phyloP scores from a whole-genome alignment of 2,797 vertebrate species.

The Microctenopoma stevenorrisi region DNA sequence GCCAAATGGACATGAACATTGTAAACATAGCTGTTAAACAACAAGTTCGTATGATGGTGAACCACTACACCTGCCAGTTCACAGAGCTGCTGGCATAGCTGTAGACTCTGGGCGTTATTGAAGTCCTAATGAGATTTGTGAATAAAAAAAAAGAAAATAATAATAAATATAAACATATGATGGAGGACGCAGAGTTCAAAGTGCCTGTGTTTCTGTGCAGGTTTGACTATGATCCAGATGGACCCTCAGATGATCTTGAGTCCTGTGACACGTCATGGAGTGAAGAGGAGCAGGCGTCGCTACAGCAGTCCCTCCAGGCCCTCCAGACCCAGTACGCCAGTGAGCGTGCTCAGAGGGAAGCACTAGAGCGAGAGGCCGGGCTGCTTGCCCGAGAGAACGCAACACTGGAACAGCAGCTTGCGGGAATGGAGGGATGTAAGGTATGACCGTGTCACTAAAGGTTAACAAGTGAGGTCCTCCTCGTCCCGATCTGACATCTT shows the following conservation, averaged over 20 bases:
- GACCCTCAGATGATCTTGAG: constrained; percentile 38
- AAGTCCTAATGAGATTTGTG: too few species aligned
- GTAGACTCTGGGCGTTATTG: too few species aligned
- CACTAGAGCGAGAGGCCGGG: constrained; percentile 86
- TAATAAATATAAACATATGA: too few species aligned
- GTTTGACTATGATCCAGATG: constrained; percentile 77
- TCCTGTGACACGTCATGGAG: constrained; percentile 70
- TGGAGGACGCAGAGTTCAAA: too few species aligned
- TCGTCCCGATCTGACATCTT: too few species aligned
- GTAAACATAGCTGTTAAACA: too few species aligned
- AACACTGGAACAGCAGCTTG: constrained; percentile 87
- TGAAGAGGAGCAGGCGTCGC: constrained; percentile 87
- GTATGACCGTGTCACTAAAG: constrained; percentile 28
- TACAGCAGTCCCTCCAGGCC: constrained; percentile 83
- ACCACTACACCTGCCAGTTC: too few species aligned
- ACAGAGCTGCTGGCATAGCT: too few species aligned
- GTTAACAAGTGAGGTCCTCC: neutral
- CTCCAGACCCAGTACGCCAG: constrained; percentile 88
- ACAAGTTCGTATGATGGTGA: too few species aligned
- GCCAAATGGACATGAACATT: too few species aligned
- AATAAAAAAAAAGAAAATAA: too few species aligned
- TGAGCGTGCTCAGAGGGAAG: constrained; percentile 86
- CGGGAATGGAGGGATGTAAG: constrained; percentile 76
- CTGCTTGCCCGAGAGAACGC: constrained; percentile 86
- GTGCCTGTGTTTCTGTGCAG: constrained; percentile 70